Percentiles rank a stretch among this genome's conserved stretches.
phyloP scores from a whole-genome alignment of 2,888 invertebrate genomes.

The Chrysomela aeneicollis region DNA sequence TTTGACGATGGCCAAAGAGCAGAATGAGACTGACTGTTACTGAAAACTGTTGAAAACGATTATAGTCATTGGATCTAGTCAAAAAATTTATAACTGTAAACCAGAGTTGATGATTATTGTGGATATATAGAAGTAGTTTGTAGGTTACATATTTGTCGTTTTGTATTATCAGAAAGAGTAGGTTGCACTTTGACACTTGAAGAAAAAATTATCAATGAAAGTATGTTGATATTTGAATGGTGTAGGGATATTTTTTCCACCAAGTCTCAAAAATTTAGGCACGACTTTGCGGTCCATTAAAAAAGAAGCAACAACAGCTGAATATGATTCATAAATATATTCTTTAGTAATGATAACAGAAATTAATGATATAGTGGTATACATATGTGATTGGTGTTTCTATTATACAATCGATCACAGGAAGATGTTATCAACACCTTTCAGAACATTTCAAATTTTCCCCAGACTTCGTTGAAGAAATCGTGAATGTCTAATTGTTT shows the following conservation, averaged over 20 bases:
- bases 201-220: background rate
- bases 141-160: conserved; percentile 43
- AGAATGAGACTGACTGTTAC: conserved; percentile 45
- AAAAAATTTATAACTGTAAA: conserved; percentile 38
- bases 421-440: too few relatives aligned
- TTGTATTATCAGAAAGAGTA: conserved; percentile 30
- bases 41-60: conserved; percentile 23
- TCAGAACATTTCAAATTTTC: conserved; percentile 11
- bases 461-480: conserved; percentile 10
- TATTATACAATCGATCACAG: background rate
- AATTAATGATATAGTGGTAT: background rate
- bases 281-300: conserved; percentile 2
- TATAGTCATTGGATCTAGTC: conserved; percentile 32
- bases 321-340: too few relatives aligned
- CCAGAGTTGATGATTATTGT: conserved; percentile 34
- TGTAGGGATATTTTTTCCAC: background rate
- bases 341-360: background rate
- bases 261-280: background rate
- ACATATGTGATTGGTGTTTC: background rate
- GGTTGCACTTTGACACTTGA: conserved; percentile 26
- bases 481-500: conserved; percentile 33
- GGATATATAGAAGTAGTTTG: conserved; percentile 35
- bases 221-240: background rate
- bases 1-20: conserved; percentile 29
- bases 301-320: too few relatives aligned